Base-by-base conservation (phyloP, 2,113 vertebrate genomes). In the Atherinomorus stipes region DNA sequence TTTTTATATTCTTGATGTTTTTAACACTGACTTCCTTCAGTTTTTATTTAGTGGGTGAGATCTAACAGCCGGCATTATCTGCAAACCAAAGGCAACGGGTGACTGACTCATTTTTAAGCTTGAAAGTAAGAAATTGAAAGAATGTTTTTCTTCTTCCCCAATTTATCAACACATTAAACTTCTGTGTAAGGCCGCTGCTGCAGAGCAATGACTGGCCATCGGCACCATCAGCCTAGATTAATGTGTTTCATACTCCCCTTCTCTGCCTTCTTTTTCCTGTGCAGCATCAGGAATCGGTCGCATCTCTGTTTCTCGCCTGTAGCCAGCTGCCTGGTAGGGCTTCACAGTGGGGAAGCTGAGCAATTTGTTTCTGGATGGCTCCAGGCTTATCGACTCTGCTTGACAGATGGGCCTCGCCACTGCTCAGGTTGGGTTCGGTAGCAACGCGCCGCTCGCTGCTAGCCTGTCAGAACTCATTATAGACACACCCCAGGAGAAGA, bases 281-380 rank as follows among this genome's bases (percentile, higher is more conserved):
- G 58, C 58, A 71, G 66, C 72, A 76, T 77, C 68, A 70, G 78
- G 71, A 81, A 56, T 83, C 80, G 5, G 67, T n/a, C 31, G 68
- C 70, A 67, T 78, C 71, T 84, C 72, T 65, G 64, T 42, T 37
- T 51, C 54, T 65, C n/a, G 74, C 73, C 77, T 45, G 40, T 60
- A 37, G 80, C 66, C 51, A 23, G 53, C 44, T 77, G 78, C 84
- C 83, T 80, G 56, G 58, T 58, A 63, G 78, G 73, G 80, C 71
- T 73, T 83, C 76, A 37, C 84, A 80, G 81, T 40, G 72, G 87
- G 85, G 80, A 84, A 84, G 78, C 84, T 42, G 77, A 88, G 86
- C 90, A 90, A 91, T 92, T 93, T 92, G 91, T 93, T 87, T 88
- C 74, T 80, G 80, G 77, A 89, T 86, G 81, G 83, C 90, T 91